Conservation (phyloP, 2,888 invertebrate genomes). For the Calameuta filiformis region DNA sequence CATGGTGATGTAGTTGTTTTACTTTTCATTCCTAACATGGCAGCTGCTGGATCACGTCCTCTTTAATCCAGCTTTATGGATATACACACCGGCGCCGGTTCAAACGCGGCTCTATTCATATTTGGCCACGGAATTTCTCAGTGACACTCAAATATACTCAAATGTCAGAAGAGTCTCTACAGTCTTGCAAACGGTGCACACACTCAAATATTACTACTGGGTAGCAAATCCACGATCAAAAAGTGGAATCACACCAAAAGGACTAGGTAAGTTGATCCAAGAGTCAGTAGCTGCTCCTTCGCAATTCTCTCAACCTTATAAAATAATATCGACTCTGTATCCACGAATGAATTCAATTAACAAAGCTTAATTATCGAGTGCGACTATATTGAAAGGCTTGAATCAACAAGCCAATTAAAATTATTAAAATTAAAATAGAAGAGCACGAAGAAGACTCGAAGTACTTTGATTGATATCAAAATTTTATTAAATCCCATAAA, state of each 20-base stretch:
- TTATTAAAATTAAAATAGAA: neutral
- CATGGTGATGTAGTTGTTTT: constrained; percentile 83
- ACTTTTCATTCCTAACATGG: constrained; percentile 90
- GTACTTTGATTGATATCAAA: neutral
- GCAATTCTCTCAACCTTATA: neutral
- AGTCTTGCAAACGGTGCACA: constrained; percentile 97
- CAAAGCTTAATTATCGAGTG: neutral
- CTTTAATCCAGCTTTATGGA: constrained; percentile 99
- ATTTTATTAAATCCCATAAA: neutral
- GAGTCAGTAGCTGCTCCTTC: neutral
- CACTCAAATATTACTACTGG: constrained; percentile 99
- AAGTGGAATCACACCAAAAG: constrained; percentile 95
- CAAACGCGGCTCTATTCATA: constrained; percentile 97
- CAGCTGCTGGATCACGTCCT: constrained; percentile 99
- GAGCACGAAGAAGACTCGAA: neutral
- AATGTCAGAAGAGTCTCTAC: constrained; percentile 97
- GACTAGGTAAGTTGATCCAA: constrained; percentile 78
- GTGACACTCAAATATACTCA: constrained; percentile 97
- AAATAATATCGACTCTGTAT: neutral
- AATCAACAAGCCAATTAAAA: neutral
- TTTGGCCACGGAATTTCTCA: constrained; percentile 98
- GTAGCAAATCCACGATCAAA: constrained; percentile 94
- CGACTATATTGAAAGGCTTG: neutral
- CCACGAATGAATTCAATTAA: neutral
- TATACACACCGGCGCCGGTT: constrained; percentile 95